A percentile compares a stretch with the other conserved stretches of the same genome.
phyloP scores from a whole-genome alignment of 2,113 vertebrate species.

The Plestiodon gilberti region DNA sequence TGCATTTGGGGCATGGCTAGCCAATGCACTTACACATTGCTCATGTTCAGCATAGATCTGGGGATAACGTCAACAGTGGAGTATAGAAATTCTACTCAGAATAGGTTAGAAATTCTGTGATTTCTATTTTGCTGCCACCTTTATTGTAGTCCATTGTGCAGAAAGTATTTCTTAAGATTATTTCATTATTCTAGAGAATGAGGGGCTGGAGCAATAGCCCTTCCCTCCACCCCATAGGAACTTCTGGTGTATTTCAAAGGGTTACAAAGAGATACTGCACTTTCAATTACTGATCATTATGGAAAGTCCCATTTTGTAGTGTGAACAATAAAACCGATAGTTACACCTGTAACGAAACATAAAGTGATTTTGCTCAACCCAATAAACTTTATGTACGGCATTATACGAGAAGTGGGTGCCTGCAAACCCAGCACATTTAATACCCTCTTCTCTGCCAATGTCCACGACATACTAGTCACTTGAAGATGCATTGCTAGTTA shows the following conservation, averaged over 20 bases:
- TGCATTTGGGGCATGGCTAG: no score
- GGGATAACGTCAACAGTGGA: no score
- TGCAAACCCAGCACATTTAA: constrained; percentile 44
- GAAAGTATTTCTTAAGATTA: not conserved
- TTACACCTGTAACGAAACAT: constrained; percentile 46
- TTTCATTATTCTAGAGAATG: not conserved
- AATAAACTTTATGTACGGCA: constrained; percentile 55
- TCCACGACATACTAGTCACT: not conserved
- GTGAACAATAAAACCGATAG: constrained; percentile 59
- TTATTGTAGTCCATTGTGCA: not conserved
- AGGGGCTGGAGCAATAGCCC: not conserved
- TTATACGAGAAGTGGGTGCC: constrained; percentile 27
- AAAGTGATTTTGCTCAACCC: constrained; percentile 37
- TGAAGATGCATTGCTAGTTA: constrained; percentile 5
- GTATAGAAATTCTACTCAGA: not conserved
- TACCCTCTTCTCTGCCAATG: not conserved
- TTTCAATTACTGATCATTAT: constrained; percentile 52
- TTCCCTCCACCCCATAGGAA: not conserved
- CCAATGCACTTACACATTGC: no score
- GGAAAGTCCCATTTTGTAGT: constrained; percentile 57
- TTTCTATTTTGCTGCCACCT: not conserved
- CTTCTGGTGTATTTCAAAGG: not conserved
- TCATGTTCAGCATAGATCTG: no score
- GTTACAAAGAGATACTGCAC: constrained; percentile 13
- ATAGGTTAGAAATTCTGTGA: not conserved